These are phyloP conservation scores for Chlorodrepanis virens DNA, from an alignment of 2,113 vertebrate species.

Conservation along the genomic window DNA sequence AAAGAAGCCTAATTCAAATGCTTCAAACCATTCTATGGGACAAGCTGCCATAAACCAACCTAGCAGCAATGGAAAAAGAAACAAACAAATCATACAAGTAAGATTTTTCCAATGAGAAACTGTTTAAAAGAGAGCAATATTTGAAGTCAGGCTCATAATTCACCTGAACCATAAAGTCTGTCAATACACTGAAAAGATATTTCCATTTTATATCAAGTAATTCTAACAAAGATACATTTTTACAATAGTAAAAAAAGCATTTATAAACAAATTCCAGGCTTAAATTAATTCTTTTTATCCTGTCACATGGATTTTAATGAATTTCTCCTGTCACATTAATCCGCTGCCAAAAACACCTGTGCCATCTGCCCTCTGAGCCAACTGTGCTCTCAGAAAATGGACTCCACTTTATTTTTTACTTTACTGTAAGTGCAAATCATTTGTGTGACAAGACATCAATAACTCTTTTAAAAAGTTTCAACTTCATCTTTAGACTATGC, in stretches of 20 bases:
- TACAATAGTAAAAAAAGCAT: not conserved
- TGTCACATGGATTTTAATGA: not conserved
- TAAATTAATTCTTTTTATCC: not conserved
- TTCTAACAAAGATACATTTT: not conserved
- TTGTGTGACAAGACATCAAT: not conserved
- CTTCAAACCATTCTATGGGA: not conserved
- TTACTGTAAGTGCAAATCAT: not conserved
- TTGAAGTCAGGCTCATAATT: not conserved
- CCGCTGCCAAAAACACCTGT: conserved; percentile 10
- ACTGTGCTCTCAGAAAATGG: not conserved
- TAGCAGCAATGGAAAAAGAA: not conserved
- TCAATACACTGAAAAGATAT: not conserved
- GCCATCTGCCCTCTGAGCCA: not conserved
- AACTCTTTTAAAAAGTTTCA: not conserved
- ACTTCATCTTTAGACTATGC: not conserved
- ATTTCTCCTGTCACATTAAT: conserved; percentile 15
- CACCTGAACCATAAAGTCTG: not conserved
- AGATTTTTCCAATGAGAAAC: not conserved
- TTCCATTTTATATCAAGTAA: not conserved
- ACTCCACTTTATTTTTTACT: not conserved
- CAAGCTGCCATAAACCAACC: not conserved
- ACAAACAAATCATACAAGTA: not conserved
- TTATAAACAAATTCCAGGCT: not conserved
- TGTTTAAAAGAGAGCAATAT: not conserved
- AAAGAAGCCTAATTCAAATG: not conserved